Percentiles rank a stretch among this genome's conserved stretches.
Conservation (phyloP, 2,797 vertebrate species). For the Halcyon badia region DNA sequence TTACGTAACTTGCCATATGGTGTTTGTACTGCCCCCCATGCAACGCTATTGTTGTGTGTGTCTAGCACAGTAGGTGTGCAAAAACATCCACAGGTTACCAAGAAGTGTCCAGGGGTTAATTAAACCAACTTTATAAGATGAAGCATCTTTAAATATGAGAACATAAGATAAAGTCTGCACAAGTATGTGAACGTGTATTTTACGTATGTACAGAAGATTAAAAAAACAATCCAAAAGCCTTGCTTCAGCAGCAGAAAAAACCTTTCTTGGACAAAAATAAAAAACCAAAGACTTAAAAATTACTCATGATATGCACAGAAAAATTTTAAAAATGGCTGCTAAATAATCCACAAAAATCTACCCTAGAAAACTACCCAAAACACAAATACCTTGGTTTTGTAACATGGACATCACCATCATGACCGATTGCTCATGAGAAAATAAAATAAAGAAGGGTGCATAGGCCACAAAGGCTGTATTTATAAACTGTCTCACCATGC, state of each 20-base stretch:
- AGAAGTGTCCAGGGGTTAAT: neutral
- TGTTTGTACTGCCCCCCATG: rapidly evolving
- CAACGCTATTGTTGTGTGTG: rapidly evolving
- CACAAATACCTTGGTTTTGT: neutral
- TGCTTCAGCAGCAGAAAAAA: neutral
- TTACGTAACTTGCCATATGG: rapidly evolving
- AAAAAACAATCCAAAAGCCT: neutral
- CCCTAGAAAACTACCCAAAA: neutral
- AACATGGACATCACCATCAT: neutral
- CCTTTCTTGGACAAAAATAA: neutral
- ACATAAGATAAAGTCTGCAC: too few species aligned
- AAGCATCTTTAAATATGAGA: neutral
- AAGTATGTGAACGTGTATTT: too few species aligned
- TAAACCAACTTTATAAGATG: neutral
- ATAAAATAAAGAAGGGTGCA: neutral
- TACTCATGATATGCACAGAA: neutral
- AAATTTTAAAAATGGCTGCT: neutral
- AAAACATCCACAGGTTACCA: neutral
- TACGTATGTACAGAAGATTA: rapidly evolving
- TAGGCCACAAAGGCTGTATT: neutral
- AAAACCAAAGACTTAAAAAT: neutral
- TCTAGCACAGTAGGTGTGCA: neutral
- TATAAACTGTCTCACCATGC: neutral
- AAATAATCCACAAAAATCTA: neutral
- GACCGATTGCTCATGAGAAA: too few species aligned